These are phyloP conservation scores for Brachyhypopomus occidentalis DNA, from an alignment of 2,113 vertebrate species.

Conservation along the genomic window DNA sequence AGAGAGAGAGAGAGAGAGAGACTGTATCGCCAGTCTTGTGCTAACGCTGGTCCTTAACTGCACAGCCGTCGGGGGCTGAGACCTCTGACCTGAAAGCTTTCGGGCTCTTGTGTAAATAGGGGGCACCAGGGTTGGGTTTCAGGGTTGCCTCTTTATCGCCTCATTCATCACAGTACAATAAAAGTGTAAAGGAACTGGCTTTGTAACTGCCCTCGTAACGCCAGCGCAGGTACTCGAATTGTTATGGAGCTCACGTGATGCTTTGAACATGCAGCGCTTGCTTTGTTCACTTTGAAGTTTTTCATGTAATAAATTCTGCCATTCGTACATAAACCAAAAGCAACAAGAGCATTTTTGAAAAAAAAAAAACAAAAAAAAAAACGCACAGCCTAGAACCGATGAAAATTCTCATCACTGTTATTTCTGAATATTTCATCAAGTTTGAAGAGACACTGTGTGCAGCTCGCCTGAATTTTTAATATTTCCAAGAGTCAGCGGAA, in stretches of 20 bases:
- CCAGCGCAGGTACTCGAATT: constrained; percentile 21
- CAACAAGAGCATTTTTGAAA: not conserved
- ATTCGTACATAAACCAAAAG: not conserved
- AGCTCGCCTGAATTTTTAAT: not conserved
- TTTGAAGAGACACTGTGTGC: not conserved
- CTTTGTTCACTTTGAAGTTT: constrained; percentile 28
- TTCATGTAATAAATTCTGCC: not conserved
- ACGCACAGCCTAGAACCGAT: not conserved
- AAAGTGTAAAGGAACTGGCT: constrained; percentile 61
- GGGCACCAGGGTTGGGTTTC: constrained; percentile 69
- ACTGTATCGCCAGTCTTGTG: not conserved
- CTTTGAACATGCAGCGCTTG: not conserved
- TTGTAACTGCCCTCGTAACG: constrained; percentile 43
- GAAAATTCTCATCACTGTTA: not conserved
- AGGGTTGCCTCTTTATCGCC: constrained; percentile 65
- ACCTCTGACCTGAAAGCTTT: constrained; percentile 67
- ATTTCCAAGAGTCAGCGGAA: not conserved
- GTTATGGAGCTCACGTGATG: constrained; percentile 22
- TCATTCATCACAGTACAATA: constrained; percentile 74
- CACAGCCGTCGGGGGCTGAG: constrained; percentile 56
- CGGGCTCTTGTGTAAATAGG: constrained; percentile 74
- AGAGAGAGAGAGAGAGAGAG: not conserved
- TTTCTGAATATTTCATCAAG: not conserved
- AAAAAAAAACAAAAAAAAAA: too few relatives aligned
- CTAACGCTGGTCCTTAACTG: constrained; percentile 6